Evolutionary conservation across 2,797 vertebrate species (phyloP), one percentile per base, ranked within the genome.

Genomic region (Characodon lateralis): DNA sequence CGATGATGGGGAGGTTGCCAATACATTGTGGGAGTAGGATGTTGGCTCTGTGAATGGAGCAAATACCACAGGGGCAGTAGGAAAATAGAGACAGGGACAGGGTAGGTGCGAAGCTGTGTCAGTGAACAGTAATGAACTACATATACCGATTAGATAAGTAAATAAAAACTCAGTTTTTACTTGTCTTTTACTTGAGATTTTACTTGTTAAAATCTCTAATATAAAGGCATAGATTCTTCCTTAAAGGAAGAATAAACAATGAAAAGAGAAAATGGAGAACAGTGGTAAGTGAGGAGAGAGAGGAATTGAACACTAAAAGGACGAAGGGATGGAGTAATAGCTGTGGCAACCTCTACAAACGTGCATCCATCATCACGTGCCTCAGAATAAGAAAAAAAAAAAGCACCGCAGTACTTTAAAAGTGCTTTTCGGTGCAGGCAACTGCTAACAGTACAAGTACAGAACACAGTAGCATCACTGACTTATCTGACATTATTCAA

Each of bases 341-440:
- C 18, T 78, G 70, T 39, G 73, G 69, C 71, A 80, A 81, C 46
- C 61, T 87, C 78, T 83, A 82, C 85, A 90, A 90, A 91, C 61
- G 77, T 91, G 89, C 85, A 70, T 74, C 61, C 74, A 71, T 78
- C 74, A 74, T 91, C 92, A 93, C 88, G 48, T 92, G 92, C 73
- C 58, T 48, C 77, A 86, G 72, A 82, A 79, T 75, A 55, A 83
- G 69, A 73, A 78, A 71, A 75, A 71, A 75, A 41, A 78, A 76
- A 86, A 85, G 20, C 69, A 80, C 84, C 79, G 91, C 92, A 91
- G 84, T 35, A 72, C 72, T 72, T 79, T 63, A 43, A 82, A 76
- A 81, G 66, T 72, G 39, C 73, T 74, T 58, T 74, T 78, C 4
- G 66, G 83, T 80, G 59, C 74, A 26, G 43, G 59, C 75, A 82